Conservation (phyloP, 2,113 vertebrate genomes). For the Rhinoderma darwinii region DNA sequence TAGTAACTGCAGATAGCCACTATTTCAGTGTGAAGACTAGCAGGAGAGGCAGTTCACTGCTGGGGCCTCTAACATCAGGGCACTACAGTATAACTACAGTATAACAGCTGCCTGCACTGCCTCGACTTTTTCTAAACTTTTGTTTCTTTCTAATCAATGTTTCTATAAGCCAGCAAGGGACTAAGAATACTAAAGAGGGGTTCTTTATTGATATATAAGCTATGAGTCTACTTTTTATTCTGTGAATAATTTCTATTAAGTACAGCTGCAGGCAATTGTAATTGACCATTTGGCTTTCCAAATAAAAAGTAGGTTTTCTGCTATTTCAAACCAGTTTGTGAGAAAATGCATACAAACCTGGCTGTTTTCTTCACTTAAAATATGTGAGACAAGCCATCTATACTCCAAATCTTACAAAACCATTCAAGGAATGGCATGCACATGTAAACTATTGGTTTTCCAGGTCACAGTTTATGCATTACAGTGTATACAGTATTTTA, state of each 20-base stretch:
- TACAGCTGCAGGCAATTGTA: not conserved
- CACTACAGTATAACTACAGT: too few relatives aligned
- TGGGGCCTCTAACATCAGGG: too few relatives aligned
- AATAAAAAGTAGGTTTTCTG: not conserved
- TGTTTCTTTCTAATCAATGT: not conserved
- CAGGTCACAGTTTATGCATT: not conserved
- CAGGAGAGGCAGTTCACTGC: too few relatives aligned
- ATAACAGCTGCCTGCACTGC: too few relatives aligned
- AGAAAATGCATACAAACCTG: not conserved
- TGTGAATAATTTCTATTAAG: not conserved
- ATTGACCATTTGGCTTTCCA: constrained; percentile 7
- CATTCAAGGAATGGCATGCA: not conserved
- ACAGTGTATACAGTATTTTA: not conserved
- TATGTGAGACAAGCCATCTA: too few relatives aligned
- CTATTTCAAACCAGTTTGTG: not conserved
- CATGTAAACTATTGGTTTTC: not conserved
- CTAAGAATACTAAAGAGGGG: not conserved
- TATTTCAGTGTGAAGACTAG: too few relatives aligned
- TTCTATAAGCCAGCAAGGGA: not conserved
- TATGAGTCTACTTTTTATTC: not conserved
- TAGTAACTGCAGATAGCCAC: too few relatives aligned
- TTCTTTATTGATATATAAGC: not conserved
- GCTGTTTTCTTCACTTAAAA: not conserved
- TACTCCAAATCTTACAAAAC: too few relatives aligned
- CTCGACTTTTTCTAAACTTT: not conserved